A percentile compares a stretch with the other conserved stretches of the same genome.
These are phyloP conservation scores for Miichthys miiuy DNA, from an alignment of 2,797 vertebrate species.

Conservation along the genomic window DNA sequence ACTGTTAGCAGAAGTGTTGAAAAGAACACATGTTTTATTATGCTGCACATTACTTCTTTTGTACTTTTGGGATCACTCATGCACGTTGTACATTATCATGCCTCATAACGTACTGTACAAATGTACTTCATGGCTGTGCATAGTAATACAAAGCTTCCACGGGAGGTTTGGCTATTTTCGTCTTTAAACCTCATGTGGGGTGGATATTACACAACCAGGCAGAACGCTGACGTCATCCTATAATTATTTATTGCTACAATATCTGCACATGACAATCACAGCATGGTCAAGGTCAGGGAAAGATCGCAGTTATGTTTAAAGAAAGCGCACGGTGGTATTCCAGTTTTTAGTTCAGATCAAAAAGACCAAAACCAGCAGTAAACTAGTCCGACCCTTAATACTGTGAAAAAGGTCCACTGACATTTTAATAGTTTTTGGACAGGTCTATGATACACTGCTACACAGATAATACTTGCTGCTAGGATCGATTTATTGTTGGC, in stretches of 20 bases:
- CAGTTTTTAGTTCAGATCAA: neutral
- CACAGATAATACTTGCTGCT: neutral
- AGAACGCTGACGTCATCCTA: neutral
- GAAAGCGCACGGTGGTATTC: neutral
- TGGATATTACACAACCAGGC: no score
- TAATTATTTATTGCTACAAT: neutral
- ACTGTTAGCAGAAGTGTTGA: neutral
- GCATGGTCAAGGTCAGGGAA: neutral
- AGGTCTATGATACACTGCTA: neutral
- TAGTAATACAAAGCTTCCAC: neutral
- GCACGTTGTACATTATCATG: neutral
- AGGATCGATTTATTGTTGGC: neutral
- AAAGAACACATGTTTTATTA: neutral
- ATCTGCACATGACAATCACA: neutral
- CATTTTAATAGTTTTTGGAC: no score
- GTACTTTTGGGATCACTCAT: neutral
- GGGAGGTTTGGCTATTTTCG: no score
- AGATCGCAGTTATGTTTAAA: neutral
- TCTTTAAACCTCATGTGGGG: no score
- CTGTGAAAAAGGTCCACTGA: no score
- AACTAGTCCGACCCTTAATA: neutral
- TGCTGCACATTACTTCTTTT: neutral
- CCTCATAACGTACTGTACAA: neutral
- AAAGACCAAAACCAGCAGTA: neutral
- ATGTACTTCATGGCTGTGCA: neutral